Base-by-base conservation (phyloP, 2,888 invertebrate genomes). In the Eurois occulta region DNA sequence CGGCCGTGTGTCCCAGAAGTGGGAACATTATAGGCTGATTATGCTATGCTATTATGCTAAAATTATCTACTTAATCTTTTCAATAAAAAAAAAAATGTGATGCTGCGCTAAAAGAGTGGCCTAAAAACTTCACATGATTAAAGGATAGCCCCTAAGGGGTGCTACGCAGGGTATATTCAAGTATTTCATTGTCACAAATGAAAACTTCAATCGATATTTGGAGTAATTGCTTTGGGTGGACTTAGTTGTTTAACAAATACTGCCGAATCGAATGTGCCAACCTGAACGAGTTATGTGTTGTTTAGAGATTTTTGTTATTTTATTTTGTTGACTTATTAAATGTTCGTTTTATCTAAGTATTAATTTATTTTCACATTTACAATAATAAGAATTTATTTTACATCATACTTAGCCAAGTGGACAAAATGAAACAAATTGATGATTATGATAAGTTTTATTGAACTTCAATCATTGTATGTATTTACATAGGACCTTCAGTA, bases 241-340 rank as follows among this genome's bases (percentile, higher is more conserved):
- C 55, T 55, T 55, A n/a, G 21, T n/a, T 35, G 8, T 28, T 8
- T 8, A 18, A 24, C 4, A n/a, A 55, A 18, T 32, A 35, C 35
- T 35, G 35, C 32, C 10, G 21, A 35, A 62, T 21, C 16, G 18
- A 21, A 62, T 8, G 18, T 10, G 18, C 55, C 55, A 58, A 35
- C 21, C 32, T 11, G 32, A 38, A 24, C 13, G 11, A 35, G 38
- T 24, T 38, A 4, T 71, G 18, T 58, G 24, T 55, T 18, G 2
- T 28, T 43, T 67, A 28, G 18, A 2, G 3, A 28, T 46, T 24
- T 48, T 16, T 11, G 1, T 21, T 24, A 35, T 69, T 38, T 28
- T 46, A n/a, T 77, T 60, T 62, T 62, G 6, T 80, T 80, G 81
- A 43, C 38, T 41, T 67, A 46, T 24, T 69, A 79, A 48, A 79